Evolutionary conservation across 2,797 vertebrate species (phyloP).

Genomic region (Diglossa cyanea): DNA sequence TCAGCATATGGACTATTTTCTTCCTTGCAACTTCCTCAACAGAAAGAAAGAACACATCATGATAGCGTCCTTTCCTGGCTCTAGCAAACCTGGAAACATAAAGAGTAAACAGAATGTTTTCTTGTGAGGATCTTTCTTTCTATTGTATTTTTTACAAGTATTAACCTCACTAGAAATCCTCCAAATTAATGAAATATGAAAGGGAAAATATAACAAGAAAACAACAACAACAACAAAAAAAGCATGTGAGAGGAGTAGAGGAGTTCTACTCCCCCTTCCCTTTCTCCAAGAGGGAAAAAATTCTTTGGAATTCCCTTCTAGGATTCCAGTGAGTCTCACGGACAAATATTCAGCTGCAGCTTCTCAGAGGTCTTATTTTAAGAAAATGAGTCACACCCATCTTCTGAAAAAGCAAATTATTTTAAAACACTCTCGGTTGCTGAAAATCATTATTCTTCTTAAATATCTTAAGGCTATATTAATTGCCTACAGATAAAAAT

Average conservation of each 20-base stretch:
- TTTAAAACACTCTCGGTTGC: background rate
- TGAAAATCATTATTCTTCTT: conserved; percentile 38
- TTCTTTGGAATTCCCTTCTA: background rate
- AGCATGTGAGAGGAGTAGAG: fast-evolving
- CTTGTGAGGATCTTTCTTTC: background rate
- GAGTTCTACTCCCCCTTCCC: background rate
- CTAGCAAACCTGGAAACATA: background rate
- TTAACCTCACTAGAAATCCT: background rate
- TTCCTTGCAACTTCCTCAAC: background rate
- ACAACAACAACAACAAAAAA: too few relatives aligned
- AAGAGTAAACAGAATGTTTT: background rate
- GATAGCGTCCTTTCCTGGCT: background rate
- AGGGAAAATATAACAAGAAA: fast-evolving
- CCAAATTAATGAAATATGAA: background rate
- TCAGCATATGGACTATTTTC: background rate
- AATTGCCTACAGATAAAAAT: conserved; percentile 58
- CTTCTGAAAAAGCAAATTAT: conserved; percentile 15
- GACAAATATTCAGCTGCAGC: background rate
- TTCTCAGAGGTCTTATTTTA: background rate
- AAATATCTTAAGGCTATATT: conserved; percentile 10
- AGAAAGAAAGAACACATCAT: background rate
- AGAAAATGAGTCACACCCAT: background rate
- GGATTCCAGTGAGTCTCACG: background rate
- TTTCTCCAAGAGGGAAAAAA: background rate
- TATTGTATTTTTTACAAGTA: background rate